Evolutionary conservation across 2,113 vertebrate genomes (phyloP).

Genomic region (Sisor rabdophorus): DNA sequence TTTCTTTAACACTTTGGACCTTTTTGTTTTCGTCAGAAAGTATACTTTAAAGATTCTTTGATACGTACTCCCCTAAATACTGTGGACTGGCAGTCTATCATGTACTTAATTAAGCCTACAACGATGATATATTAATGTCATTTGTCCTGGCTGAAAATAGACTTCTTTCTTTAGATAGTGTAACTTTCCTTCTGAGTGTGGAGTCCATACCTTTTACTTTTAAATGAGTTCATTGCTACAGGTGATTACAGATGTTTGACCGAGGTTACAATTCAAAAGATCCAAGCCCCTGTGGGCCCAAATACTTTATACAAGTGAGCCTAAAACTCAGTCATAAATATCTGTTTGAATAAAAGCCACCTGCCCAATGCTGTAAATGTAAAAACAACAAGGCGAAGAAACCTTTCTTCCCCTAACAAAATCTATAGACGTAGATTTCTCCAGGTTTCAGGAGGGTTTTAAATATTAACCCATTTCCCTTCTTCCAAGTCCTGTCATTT

Average conservation of each 20-base stretch:
- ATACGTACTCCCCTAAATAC: neutral
- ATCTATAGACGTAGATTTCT: neutral
- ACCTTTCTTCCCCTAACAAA: neutral
- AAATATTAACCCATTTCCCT: neutral
- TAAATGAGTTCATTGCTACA: too few relatives aligned
- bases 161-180: neutral
- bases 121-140: conserved; percentile 14
- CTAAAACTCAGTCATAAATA: too few relatives aligned
- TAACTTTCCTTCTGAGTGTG: neutral
- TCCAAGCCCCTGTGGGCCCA: too few relatives aligned
- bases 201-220: neutral
- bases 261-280: too few relatives aligned
- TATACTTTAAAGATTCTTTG: neutral
- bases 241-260: too few relatives aligned
- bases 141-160: neutral
- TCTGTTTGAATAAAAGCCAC: too few relatives aligned
- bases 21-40: neutral
- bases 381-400: neutral
- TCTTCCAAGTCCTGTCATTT: neutral
- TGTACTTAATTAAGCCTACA: conserved; percentile 14
- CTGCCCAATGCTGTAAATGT: too few relatives aligned
- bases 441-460: neutral
- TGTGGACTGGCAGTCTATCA: neutral
- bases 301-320: too few relatives aligned
- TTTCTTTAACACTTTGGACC: neutral